Evolutionary conservation across 2,113 vertebrate species (phyloP).

Genomic region (Phylloscopus trochilus): DNA sequence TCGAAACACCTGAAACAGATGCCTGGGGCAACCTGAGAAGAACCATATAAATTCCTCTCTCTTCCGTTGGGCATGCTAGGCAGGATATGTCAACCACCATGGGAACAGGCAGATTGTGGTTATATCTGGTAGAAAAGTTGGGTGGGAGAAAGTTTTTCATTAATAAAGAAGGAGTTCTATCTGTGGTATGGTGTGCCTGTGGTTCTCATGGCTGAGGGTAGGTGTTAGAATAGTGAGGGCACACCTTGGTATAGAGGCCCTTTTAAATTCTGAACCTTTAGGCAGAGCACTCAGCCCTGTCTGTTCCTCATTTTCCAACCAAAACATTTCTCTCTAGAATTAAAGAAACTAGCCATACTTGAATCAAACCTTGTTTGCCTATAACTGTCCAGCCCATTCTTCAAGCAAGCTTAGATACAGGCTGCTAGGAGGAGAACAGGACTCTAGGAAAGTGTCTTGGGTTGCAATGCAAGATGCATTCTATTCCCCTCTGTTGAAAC

Average conservation of each 20-base stretch:
- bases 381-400: background rate
- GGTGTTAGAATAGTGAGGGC: background rate
- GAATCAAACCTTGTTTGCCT: background rate
- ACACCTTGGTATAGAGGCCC: background rate
- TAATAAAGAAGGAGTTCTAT: background rate
- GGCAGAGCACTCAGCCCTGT: background rate
- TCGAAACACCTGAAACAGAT: background rate
- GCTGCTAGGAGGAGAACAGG: background rate
- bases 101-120: background rate
- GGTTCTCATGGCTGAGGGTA: background rate
- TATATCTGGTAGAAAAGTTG: background rate
- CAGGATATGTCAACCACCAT: background rate
- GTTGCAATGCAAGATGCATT: no score
- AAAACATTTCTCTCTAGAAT: background rate
- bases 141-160: background rate
- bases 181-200: background rate
- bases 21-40: background rate
- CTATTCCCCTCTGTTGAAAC: no score
- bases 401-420: background rate
- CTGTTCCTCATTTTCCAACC: background rate
- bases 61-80: background rate
- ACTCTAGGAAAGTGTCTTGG: background rate
- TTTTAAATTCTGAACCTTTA: background rate
- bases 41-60: background rate
- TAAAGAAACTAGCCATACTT: background rate